Evolutionary conservation across 1,140 invertebrate genomes (phyloP), one percentile per base, ranked within the genome.

Genomic region (Plodia interpunctella): DNA sequence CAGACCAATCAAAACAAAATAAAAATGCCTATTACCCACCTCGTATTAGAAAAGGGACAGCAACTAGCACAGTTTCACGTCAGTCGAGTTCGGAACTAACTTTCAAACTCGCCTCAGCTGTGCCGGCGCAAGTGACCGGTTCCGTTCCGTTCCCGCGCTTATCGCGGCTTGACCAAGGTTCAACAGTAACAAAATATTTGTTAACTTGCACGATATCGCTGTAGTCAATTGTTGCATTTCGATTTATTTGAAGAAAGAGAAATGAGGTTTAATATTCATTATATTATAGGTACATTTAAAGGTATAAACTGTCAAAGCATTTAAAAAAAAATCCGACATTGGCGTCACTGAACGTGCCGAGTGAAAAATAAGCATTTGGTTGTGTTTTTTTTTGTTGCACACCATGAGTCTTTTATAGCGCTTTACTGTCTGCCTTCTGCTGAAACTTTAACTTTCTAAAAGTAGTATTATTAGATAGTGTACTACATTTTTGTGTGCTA

Each of bases 161-260:
- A 67, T 67, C 65, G 56, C 60, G 18, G 15, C n/a, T 56, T 55
- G 65, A 30, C 65, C 65, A 67, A 67, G 65, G 65, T 67, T 56
- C 65, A 67, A 63, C 58, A 51, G 55, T 56, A 44, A 44, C 10
- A 44, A 44, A 44, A 44, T 17, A 44, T 44, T 44, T 44, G 38
- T 44, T 44, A 44, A 44, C 38, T 44, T 44, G n/a, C 38, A 44
- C n/a, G 15, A 1, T 44, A 44, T 44, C 38, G 10, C 38, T 15
- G 38, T 44, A 44, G 10, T 5, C 15, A 44, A 44, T 44, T 35
- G 13, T 35, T 35, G 32, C 32, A 44, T 44, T 44, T 44, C 1
- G 13, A 15, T 17, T 44, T n/a, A 44, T 17, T 4, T 44, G 13
- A 15, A 44, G 11, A 32, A 9, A 44, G 8, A 44, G 32, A 35